Conservation (phyloP, 2,888 invertebrate genomes). For the Gnatocerus cornutus region DNA sequence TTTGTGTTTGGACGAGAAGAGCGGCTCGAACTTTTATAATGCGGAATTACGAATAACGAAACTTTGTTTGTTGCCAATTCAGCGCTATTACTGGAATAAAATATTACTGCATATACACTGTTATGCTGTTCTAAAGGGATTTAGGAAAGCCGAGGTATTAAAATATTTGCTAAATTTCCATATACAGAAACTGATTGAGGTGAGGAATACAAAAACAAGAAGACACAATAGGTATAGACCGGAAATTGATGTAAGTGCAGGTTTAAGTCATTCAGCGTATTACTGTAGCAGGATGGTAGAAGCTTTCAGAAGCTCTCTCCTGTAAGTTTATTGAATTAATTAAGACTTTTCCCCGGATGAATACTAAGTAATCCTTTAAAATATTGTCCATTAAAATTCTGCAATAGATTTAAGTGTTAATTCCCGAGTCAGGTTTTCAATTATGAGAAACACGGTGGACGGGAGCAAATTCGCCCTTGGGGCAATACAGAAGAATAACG, state of each 20-base stretch:
- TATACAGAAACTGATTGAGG: no score
- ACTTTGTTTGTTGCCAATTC: conserved; percentile 9
- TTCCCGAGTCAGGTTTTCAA: conserved; percentile 61
- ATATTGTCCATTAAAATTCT: conserved; percentile 62
- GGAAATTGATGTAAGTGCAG: no score
- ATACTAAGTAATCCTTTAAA: conserved; percentile 60
- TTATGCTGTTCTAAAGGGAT: no score
- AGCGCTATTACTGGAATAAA: background rate
- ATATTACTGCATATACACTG: background rate
- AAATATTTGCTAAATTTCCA: no score
- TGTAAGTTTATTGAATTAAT: conserved; percentile 60
- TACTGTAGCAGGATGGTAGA: conserved; percentile 15
- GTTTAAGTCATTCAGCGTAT: no score
- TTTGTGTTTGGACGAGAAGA: conserved; percentile 10
- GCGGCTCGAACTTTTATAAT: conserved; percentile 21
- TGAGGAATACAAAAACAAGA: no score
- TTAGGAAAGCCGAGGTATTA: no score
- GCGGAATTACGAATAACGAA: background rate
- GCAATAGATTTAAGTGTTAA: conserved; percentile 62
- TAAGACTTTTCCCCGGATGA: conserved; percentile 59
- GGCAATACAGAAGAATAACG: conserved; percentile 52
- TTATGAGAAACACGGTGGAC: conserved; percentile 60
- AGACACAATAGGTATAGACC: background rate
- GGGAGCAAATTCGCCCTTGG: conserved; percentile 47
- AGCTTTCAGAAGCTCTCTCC: conserved; percentile 51